A percentile compares a stretch with the other conserved stretches of the same genome.
Evolutionary conservation across 1,140 invertebrate genomes (phyloP).

Genomic region (Meteorus sp.): DNA sequence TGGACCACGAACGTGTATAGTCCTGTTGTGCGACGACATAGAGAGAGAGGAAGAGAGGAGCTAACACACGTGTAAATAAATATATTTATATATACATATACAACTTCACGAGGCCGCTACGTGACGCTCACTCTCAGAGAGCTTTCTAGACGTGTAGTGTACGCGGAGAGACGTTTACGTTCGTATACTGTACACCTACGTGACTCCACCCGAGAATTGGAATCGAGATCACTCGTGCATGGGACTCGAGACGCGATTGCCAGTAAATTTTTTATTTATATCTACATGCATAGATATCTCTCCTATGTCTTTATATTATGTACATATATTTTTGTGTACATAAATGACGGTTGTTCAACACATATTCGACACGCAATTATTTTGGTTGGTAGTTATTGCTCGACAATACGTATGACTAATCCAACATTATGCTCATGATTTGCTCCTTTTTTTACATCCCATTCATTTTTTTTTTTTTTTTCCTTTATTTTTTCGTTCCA

Average conservation of each 20-base stretch:
- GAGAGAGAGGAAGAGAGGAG: constrained; percentile 10
- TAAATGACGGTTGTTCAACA: too few species aligned
- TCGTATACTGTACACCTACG: constrained; percentile 24
- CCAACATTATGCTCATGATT: neutral
- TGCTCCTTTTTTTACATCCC: neutral
- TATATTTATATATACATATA: neutral
- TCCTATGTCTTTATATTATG: too few species aligned
- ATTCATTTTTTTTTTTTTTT: neutral
- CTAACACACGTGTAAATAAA: neutral
- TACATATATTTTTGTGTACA: too few species aligned
- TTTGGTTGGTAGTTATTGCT: neutral
- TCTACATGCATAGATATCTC: too few species aligned
- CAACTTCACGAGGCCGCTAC: constrained; percentile 10
- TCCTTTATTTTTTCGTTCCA: neutral
- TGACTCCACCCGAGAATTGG: constrained; percentile 25
- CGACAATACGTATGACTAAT: too few species aligned
- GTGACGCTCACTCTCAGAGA: constrained; percentile 11
- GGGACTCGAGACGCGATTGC: too few species aligned
- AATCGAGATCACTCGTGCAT: constrained; percentile 32
- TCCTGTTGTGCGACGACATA: neutral
- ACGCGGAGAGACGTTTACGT: constrained; percentile 15
- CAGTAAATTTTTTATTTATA: too few species aligned
- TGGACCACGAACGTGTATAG: neutral
- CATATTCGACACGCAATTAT: too few species aligned
- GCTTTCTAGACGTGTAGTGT: constrained; percentile 12